These are phyloP conservation scores for Pheucticus melanocephalus DNA, from an alignment of 2,113 vertebrate genomes.

Conservation along the genomic window DNA sequence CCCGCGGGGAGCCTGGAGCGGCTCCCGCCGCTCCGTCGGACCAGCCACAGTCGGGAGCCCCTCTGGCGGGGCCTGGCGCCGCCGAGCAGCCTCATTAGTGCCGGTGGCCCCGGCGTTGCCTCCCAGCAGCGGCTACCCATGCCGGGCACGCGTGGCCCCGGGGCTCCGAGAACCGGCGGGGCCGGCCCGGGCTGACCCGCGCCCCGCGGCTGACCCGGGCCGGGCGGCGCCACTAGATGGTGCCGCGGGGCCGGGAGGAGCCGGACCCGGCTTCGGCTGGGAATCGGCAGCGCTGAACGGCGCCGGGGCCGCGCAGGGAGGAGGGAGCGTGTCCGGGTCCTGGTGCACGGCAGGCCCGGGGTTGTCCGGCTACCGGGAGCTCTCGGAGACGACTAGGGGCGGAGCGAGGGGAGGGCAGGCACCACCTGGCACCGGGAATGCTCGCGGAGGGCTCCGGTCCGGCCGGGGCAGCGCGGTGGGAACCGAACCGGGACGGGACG, in stretches of 20 bases:
- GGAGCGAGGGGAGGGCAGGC: too few relatives aligned
- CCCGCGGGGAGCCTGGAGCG: background rate
- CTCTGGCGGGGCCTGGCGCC: background rate
- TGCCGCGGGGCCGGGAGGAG: background rate
- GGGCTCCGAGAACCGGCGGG: background rate
- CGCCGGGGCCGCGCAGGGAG: too few relatives aligned
- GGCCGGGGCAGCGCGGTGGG: fast-evolving
- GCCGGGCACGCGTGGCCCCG: background rate
- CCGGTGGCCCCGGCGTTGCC: background rate
- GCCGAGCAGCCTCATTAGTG: background rate
- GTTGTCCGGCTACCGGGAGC: background rate
- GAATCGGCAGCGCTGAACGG: background rate
- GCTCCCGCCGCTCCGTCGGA: background rate
- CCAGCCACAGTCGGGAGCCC: background rate
- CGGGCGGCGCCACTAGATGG: background rate
- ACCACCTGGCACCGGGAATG: too few relatives aligned
- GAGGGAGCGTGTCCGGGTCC: background rate
- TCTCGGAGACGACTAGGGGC: background rate
- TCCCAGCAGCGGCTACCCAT: background rate
- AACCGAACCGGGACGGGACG: fast-evolving
- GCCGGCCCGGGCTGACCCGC: background rate
- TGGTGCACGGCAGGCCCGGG: background rate
- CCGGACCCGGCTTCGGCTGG: background rate
- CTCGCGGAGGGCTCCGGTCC: too few relatives aligned
- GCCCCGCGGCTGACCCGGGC: background rate